Base-by-base conservation (phyloP, 2,888 invertebrate species). In the Prosapia bicincta region DNA sequence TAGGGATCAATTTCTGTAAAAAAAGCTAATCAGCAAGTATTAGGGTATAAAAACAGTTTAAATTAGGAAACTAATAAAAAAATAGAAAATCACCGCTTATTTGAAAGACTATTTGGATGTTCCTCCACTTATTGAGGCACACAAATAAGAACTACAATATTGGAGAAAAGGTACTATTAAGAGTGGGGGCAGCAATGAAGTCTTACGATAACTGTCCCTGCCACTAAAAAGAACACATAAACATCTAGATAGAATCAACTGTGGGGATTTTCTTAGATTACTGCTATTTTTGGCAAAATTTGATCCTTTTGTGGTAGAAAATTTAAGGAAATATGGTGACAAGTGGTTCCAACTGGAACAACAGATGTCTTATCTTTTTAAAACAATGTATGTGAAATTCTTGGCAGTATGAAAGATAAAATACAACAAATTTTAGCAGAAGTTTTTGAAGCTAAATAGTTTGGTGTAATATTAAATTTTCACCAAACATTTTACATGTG, bases 341-440 rank as follows among this genome's bases (percentile, higher is more conserved):
- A 71, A 71, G 54, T 43, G 43, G 43, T 71, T n/a, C n/a, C n/a
- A n/a, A n/a, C 71, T 25, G 71, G 26, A 71, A 32, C 15, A n/a
- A 70, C 20, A n/a, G n/a, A n/a, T n/a, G 23, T 70, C 30, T 24
- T 71, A 38, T 69, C 54, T 76, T 3, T 66, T 68, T 67, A 25
- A 69, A 76, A 74, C 67, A 71, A 76, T 25, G 69, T 68, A 75
- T 69, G 70, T 23, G 26, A 15, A 38, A n/a, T 75, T 26, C 9
- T 26, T 72, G 68, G 54, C 67, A 24, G 26, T 26, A 23, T 20
- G 26, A 66, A 66, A 72, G 20, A 66, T 26, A 65, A 66, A 26
- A 69, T 68, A 69, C 72, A 68, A 24, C 43, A n/a, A n/a, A 72
- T 67, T 72, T 43, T 71, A 71, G 69, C 71, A 76, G 72, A 76